These are phyloP conservation scores for Acanthaster planci DNA, from an alignment of 35 echinoderm and acorn worm genomes.

Conservation along the genomic window DNA sequence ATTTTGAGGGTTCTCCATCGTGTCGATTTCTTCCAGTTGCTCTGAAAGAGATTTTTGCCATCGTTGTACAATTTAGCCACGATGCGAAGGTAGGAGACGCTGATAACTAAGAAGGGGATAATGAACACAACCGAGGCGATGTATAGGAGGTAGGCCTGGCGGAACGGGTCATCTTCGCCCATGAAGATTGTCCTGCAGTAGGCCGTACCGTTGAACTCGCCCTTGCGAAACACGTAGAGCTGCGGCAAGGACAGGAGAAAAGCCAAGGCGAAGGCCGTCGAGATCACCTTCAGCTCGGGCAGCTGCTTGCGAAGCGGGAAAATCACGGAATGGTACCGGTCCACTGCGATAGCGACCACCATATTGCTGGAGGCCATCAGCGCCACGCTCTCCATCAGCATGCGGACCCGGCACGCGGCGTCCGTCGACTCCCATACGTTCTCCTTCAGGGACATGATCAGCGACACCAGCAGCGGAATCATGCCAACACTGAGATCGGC, in stretches of 20 bases:
- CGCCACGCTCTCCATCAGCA: slow-evolving; percentile 57
- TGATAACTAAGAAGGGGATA: slow-evolving; percentile 75
- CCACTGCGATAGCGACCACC: slow-evolving; percentile 79
- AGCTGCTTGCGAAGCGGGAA: slow-evolving; percentile 77
- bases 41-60: slow-evolving; percentile 67
- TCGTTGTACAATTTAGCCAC: slow-evolving; percentile 64
- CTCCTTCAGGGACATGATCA: slow-evolving; percentile 52
- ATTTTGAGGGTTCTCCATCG: slow-evolving; percentile 89
- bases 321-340: slow-evolving; percentile 81
- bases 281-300: slow-evolving; percentile 51
- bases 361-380: slow-evolving; percentile 83
- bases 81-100: slow-evolving; percentile 70
- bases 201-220: neutral
- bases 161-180: slow-evolving; percentile 32
- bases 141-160: slow-evolving; percentile 66
- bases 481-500: slow-evolving; percentile 78
- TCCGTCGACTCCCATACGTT: slow-evolving; percentile 56
- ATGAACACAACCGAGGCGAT: slow-evolving; percentile 62
- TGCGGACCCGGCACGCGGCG: slow-evolving; percentile 61
- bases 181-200: slow-evolving; percentile 60
- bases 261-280: slow-evolving; percentile 57
- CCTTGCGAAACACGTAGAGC: slow-evolving; percentile 56
- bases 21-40: slow-evolving; percentile 73
- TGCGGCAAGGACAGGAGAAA: slow-evolving; percentile 73
- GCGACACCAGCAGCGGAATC: slow-evolving; percentile 57